Evolutionary conservation across 1,140 invertebrate genomes (phyloP).

Genomic region (Asobara japonica): DNA sequence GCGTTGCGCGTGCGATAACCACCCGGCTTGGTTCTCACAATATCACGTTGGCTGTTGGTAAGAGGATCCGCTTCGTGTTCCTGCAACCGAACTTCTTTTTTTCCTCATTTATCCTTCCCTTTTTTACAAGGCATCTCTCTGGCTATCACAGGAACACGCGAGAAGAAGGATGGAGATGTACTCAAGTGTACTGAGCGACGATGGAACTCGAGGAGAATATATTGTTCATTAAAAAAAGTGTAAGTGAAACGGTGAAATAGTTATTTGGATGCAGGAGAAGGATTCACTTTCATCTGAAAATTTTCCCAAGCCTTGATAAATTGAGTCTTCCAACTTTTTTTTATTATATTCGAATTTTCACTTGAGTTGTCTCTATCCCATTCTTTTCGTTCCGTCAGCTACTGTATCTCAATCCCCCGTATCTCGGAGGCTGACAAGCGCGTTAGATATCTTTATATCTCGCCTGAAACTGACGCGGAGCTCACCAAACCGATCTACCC

Average conservation of each 20-base stretch:
- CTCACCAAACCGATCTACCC: background rate
- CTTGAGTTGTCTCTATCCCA: too few relatives aligned
- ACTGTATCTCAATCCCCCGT: background rate
- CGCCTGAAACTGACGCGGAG: background rate
- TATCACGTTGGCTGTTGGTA: slow-evolving; percentile 6
- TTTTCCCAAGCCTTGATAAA: too few relatives aligned
- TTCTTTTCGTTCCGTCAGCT: background rate
- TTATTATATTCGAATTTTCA: too few relatives aligned
- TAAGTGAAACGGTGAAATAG: background rate
- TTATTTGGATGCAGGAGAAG: background rate
- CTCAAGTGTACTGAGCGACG: background rate
- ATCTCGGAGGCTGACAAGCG: background rate
- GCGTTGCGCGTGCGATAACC: background rate
- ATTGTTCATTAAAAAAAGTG: background rate
- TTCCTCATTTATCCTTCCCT: background rate
- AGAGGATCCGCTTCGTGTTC: slow-evolving; percentile 3
- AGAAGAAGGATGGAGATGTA: background rate
- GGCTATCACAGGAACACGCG: background rate
- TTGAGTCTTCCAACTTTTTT: too few relatives aligned
- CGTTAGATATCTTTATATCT: background rate
- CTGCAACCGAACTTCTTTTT: background rate
- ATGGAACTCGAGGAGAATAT: background rate
- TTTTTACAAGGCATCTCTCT: background rate
- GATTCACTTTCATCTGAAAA: background rate
- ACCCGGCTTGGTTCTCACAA: background rate